Evolutionary conservation across 2,888 invertebrate genomes (phyloP), one percentile per base, ranked within the genome.

Genomic region (Morpho deidamia): DNA sequence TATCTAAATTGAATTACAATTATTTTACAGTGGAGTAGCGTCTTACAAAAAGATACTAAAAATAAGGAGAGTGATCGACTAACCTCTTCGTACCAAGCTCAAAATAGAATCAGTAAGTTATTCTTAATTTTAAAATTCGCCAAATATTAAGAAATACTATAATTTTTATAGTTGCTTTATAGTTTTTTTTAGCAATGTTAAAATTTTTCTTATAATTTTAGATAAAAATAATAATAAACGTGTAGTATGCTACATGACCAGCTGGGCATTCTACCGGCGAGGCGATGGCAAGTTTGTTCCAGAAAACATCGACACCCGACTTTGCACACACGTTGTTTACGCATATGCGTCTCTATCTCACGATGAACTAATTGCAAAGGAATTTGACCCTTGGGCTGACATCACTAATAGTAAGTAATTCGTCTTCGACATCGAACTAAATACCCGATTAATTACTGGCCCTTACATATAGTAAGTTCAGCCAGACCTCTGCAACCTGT

Each of bases 321-420:
- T 97, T 0, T 98, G 98, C 73, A 97, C 97, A 0, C 96, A 97
- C 66, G 83, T 98, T 0, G 92, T 98, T 11, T 98, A 97, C 69
- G 97, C 97, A 0, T 98, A 97, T 71, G 96, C 96, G 1, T 95
- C 95, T 32, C 86, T 98, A 51, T 95, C 97, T 68, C 94, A 96
- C 0, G 94, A 95, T 62, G 94, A 92, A 9, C 90, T 97, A 12
- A 82, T 93, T 1, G 91, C 96, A 10, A 94, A 95, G 55, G 93
- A 96, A 56, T 96, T 96, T 63, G 97, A 97, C 83, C 94, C 95
- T 1, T 96, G 95, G 95, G 94, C 95, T 0, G 97, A 97, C 76
- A 90, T 96, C 32, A 95, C 96, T 46, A 95, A 97, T 73, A 93
- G 95, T 95, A 85, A 91, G 91, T 72, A 53, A 11, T 10, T 35